These are phyloP conservation scores for Magallana ariakensis DNA, from an alignment of 1,140 invertebrate genomes.

Conservation along the genomic window DNA sequence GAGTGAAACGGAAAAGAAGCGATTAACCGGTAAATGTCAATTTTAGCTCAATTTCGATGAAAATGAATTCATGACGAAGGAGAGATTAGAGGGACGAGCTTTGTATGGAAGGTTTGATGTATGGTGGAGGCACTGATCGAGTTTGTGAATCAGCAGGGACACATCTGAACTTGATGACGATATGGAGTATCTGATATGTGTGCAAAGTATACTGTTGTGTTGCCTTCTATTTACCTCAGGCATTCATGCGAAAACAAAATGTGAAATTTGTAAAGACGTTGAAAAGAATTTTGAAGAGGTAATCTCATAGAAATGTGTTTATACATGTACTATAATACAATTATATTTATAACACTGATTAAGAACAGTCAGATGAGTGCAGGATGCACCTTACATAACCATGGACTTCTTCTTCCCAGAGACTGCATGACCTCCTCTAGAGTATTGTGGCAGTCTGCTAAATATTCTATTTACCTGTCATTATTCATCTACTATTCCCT, in stretches of 20 bases:
- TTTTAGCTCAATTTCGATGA: not conserved
- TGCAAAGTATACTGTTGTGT: conserved; percentile 4
- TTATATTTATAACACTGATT: too few species aligned
- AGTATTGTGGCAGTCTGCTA: too few species aligned
- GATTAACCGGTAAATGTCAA: not conserved
- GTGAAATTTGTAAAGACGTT: not conserved
- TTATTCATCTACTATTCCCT: too few species aligned
- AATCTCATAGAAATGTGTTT: not conserved
- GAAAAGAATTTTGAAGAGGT: conserved; percentile 11
- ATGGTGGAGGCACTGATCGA: not conserved
- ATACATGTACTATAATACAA: too few species aligned
- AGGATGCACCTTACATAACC: too few species aligned
- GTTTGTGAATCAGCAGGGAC: not conserved
- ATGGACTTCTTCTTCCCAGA: too few species aligned
- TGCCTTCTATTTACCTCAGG: not conserved
- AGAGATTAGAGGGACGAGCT: not conserved
- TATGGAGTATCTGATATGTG: not conserved
- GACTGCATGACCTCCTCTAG: too few species aligned
- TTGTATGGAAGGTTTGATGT: not conserved
- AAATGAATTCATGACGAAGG: not conserved
- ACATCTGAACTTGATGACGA: not conserved
- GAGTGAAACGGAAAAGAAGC: not conserved
- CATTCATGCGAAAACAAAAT: not conserved
- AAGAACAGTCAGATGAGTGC: too few species aligned
- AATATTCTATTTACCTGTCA: too few species aligned